Percentiles rank a stretch among this genome's conserved stretches.
Evolutionary conservation across 1,140 invertebrate genomes (phyloP).

Genomic region (Ceratosolen fusciceps): DNA sequence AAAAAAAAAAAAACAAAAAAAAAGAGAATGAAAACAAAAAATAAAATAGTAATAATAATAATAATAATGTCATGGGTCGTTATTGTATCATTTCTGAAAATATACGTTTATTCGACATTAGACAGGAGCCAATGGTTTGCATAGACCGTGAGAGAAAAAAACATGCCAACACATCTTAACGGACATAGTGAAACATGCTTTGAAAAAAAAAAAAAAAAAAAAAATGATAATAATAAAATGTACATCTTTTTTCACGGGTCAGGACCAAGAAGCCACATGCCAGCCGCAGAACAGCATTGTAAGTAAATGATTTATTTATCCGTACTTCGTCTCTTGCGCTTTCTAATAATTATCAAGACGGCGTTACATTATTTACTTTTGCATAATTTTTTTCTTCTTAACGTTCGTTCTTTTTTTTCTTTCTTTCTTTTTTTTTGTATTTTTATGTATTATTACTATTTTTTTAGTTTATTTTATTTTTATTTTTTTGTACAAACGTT

Average conservation of each 20-base stretch:
- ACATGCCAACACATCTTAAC: constrained; percentile 53
- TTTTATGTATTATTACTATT: not conserved
- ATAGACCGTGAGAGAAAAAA: constrained; percentile 42
- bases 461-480: not conserved
- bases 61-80: not conserved
- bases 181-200: constrained; percentile 56
- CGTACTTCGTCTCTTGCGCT: not conserved
- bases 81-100: not conserved
- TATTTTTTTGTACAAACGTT: constrained; percentile 2
- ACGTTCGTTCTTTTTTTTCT: no score
- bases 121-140: constrained; percentile 2
- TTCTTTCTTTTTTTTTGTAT: not conserved
- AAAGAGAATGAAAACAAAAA: no score
- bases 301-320: constrained; percentile 25
- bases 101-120: not conserved
- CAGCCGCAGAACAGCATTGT: constrained; percentile 38
- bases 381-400: not conserved
- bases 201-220: no score
- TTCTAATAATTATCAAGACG: not conserved
- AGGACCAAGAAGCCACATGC: constrained; percentile 54
- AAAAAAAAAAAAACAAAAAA: not conserved
- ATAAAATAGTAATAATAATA: no score
- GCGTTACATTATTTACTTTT: not conserved
- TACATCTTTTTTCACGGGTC: constrained; percentile 43
- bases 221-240: no score